phyloP scores from a whole-genome alignment of 2,113 vertebrate genomes.

The Poicephalus gulielmi region DNA sequence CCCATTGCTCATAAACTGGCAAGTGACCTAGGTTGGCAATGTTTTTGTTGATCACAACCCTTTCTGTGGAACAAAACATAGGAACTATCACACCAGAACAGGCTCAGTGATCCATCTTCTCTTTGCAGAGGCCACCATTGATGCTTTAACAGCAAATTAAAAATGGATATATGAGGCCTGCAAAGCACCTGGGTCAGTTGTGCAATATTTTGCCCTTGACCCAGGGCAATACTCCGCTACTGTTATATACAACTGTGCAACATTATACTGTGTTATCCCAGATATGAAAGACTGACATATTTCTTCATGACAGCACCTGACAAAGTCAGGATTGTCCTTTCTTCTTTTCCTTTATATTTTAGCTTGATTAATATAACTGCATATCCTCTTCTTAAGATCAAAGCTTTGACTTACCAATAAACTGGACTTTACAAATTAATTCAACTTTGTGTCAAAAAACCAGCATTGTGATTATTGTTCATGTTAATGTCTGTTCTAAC shows the following conservation, averaged over 20 bases:
- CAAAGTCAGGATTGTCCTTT: background rate
- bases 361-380: background rate
- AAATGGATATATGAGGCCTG: background rate
- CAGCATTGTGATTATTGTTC: background rate
- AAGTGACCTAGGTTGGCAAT: slow-evolving; percentile 21
- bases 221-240: background rate
- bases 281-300: background rate
- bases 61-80: slow-evolving; percentile 17
- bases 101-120: slow-evolving; percentile 23
- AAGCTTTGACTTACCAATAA: background rate
- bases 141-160: background rate
- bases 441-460: background rate
- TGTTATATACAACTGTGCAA: background rate
- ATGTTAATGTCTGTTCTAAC: background rate
- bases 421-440: background rate
- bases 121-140: background rate
- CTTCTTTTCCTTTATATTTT: background rate
- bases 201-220: background rate
- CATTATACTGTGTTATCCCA: background rate
- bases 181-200: background rate
- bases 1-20: slow-evolving; percentile 50
- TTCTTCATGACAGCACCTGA: background rate
- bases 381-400: background rate
- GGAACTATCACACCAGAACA: background rate
- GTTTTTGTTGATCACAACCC: slow-evolving; percentile 31